Base-by-base conservation (phyloP, 2,888 invertebrate species). In the Galerucella calmariensis region DNA sequence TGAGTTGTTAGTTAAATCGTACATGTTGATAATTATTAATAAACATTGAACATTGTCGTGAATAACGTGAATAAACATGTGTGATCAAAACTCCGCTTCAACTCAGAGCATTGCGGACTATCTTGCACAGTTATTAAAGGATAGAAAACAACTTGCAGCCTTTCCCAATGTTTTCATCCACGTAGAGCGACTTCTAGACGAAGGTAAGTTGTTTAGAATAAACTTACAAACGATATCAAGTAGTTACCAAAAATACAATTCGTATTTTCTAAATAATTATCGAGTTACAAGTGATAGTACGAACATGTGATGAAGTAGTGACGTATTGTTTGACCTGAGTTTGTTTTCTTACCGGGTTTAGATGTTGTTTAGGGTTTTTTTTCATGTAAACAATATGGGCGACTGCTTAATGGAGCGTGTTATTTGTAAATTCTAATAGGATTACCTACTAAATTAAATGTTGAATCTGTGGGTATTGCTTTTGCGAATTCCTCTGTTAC, bases 111-210 rank as follows among this genome's bases (percentile, higher is more conserved):
- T 97, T 91, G 97, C 99, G 90, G 99, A 99, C 92, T 99, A 99
- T 92, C 93, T 99, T 92, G 98, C 99, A 89, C 99, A 99, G 92
- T 93, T 99, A 91, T 93, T 99, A 89, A 99, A 99, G 93, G 99
- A 99, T 93, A 97, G 98, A 92, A 99, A 99, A 92, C 98, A 99
- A 92, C 93, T 99, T 89, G 97, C 97, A 87, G 98, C 98, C 88
- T 98, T 99, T 91, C 99, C 99, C 84, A 98, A 98, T 92, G 97
- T 99, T 89, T 99, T 99, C 92, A 94, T 97, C 90, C 99, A 99
- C 91, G 94, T 98, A 89, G 99, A 99, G 90, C 94, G 99, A 89
- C 94, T 99, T 86, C 92, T 99, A 88, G 99, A 99, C 89, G 99
- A 99, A 95, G 99, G 99, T 99, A 93, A 80, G 81, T 66, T 62